These are phyloP conservation scores for Oncorhynchus kisutch DNA, from an alignment of 2,113 vertebrate genomes.

Conservation along the genomic window DNA sequence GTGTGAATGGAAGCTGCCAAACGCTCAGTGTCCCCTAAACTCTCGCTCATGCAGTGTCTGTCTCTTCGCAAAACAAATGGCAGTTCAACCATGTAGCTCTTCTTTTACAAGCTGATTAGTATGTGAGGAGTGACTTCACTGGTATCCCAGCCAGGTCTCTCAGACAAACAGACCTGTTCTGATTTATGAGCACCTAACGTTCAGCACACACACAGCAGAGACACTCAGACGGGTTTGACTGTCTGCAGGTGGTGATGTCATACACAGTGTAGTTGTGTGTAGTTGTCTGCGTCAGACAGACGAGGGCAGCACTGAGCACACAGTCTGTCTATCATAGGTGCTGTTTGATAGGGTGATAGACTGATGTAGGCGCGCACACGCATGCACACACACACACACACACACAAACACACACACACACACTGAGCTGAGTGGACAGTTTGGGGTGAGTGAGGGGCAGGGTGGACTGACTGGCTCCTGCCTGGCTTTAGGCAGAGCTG, in stretches of 20 bases:
- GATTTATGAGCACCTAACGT: conserved; percentile 13
- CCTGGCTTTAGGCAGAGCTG: conserved; percentile 72
- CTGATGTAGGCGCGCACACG: conserved; percentile 17
- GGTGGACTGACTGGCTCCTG: conserved; percentile 57
- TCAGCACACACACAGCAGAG: not conserved
- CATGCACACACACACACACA: conserved; percentile 22
- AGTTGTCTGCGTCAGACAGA: conserved; percentile 10
- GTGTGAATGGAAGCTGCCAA: not conserved
- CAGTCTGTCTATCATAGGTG: not conserved
- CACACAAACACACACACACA: conserved; percentile 4
- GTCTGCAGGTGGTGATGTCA: conserved; percentile 25
- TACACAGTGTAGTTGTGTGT: not conserved
- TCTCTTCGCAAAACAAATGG: not conserved
- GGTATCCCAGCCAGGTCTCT: not conserved
- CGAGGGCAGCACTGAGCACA: conserved; percentile 27
- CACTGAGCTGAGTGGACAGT: conserved; percentile 74
- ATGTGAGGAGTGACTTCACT: not conserved
- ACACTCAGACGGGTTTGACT: conserved; percentile 30
- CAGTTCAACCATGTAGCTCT: not conserved
- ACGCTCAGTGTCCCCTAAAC: not conserved
- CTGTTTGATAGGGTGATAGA: conserved; percentile 23
- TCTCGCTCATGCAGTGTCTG: not conserved
- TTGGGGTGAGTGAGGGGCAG: conserved; percentile 59
- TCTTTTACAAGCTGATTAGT: not conserved
- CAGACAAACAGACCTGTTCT: conserved; percentile 13